Percentiles rank a stretch among this genome's conserved stretches.
Conservation (phyloP, 1,140 invertebrate genomes). For the Phocides pigmalion region DNA sequence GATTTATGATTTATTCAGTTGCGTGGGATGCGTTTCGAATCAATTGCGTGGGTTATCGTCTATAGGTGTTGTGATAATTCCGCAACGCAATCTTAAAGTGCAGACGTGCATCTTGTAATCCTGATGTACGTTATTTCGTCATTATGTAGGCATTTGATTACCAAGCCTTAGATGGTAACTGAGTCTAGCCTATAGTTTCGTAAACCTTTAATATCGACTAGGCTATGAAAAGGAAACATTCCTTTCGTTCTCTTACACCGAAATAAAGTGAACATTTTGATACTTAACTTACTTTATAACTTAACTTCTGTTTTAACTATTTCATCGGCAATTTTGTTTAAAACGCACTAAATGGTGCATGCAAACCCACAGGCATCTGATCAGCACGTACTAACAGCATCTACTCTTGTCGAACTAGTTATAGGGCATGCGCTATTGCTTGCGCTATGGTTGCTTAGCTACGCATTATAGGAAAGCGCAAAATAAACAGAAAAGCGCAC, state of each 20-base stretch:
- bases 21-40: conserved; percentile 62
- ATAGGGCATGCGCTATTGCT: too few species aligned
- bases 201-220: conserved; percentile 5
- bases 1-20: conserved; percentile 70
- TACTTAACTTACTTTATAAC: too few species aligned
- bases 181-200: conserved; percentile 6
- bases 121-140: background rate
- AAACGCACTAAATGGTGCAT: too few species aligned
- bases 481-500: too few species aligned
- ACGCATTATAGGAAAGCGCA: too few species aligned
- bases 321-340: too few species aligned
- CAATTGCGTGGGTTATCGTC: conserved; percentile 51
- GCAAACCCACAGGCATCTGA: too few species aligned
- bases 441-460: too few species aligned
- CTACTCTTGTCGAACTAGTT: too few species aligned
- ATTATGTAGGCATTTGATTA: conserved; percentile 23
- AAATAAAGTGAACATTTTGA: too few species aligned
- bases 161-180: conserved; percentile 6
- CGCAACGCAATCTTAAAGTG: conserved; percentile 48
- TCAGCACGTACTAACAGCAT: too few species aligned
- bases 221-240: background rate
- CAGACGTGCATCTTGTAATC: conserved; percentile 34
- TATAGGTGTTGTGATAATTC: conserved; percentile 51
- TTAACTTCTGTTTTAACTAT: too few species aligned
- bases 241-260: background rate